phyloP scores from a whole-genome alignment of 2,888 invertebrate genomes.

The Conomelus anceps region DNA sequence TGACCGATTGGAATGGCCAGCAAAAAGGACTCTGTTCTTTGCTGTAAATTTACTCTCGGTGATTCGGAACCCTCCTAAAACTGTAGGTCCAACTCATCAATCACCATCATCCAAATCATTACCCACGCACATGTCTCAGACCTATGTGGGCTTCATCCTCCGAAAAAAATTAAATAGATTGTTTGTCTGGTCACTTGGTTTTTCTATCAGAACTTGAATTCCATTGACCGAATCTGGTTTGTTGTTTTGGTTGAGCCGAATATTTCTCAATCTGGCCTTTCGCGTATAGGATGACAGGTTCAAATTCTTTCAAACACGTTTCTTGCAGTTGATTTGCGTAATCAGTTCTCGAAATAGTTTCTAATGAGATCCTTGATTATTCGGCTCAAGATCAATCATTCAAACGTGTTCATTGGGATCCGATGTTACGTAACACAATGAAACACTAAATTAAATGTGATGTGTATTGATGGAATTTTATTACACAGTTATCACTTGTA shows the following conservation, averaged over 20 bases:
- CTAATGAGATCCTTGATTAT: background rate
- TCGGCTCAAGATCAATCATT: background rate
- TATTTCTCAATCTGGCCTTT: background rate
- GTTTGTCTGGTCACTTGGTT: no score
- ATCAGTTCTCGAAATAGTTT: background rate
- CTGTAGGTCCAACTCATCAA: no score
- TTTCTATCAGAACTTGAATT: no score
- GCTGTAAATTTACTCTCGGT: no score
- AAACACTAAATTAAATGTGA: background rate
- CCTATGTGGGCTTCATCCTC: no score
- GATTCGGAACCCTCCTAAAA: no score
- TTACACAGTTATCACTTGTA: background rate
- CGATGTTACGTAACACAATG: background rate
- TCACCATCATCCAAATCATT: no score
- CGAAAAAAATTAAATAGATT: no score
- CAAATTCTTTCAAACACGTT: background rate
- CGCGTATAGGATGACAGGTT: background rate
- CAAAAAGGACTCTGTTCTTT: no score
- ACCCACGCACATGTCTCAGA: no score
- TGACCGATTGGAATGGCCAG: no score
- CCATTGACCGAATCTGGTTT: background rate
- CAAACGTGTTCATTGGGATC: background rate
- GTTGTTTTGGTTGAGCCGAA: background rate
- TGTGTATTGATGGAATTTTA: background rate
- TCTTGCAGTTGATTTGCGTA: background rate